Evolutionary conservation across 1,140 invertebrate genomes (phyloP), one percentile per base, ranked within the genome.

Genomic region (Physella acuta): DNA sequence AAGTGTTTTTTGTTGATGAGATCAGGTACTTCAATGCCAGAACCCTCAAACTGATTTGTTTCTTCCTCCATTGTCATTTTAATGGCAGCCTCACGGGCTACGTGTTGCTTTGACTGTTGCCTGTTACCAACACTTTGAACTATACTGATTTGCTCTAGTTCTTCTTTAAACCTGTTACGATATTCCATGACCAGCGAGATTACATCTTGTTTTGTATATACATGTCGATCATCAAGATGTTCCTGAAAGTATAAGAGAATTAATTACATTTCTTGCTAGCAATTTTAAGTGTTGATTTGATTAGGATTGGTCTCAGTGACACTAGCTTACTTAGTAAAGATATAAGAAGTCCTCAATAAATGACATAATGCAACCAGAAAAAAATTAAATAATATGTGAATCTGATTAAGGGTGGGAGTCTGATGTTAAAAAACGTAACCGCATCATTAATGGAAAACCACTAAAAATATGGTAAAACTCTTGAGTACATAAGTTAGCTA

Each of bases 61-160:
- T 82, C 81, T 60, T 65, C 75, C 33, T 79, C 78, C 31, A 66
- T 61, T 37, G 79, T 79, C 39, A 79, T 60, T 60, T 72, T 75
- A 17, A 82, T 80, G 2, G 78, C 75, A 24, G 73, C 69, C 60
- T 78, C 72, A 53, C 81, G 63, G 14, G 76, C 59, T 3, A 71
- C 73, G 64, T 81, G 76, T 39, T 76, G 79, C n/a, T 73, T 71
- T 30, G 66, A 70, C 37, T 76, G 63, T 36, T 78, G 75, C 53
- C 80, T 71, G 36, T 77, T 75, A 30, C 78, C 79, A 20, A 82
- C 69, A 60, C 66, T 61, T 37, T 79, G 75, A 11, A 81, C 72
- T 53, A 82, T 81, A 5, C 60, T 62, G 33, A 82, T 82, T 72
- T 82, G 81, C 55, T 81, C 79, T 17, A 81, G 60, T 71, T 82